A percentile compares a stretch with the other conserved stretches of the same genome.
phyloP scores from a whole-genome alignment of 30 jellyfish, hydroid and myxozoan genomes.

The Aurelia coerulea region DNA sequence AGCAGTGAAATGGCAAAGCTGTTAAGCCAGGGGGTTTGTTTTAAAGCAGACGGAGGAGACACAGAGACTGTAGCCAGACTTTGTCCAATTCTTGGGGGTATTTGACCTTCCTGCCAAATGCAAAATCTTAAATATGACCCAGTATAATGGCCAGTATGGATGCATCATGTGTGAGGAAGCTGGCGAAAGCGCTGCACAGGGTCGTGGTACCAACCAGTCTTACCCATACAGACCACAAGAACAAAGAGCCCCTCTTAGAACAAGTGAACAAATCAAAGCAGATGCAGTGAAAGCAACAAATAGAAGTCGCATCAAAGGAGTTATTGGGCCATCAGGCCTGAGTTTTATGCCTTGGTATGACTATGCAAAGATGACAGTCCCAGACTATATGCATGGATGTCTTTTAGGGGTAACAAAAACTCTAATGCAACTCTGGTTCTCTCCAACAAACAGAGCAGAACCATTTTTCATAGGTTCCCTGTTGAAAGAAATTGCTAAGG shows the following conservation, averaged over 20 bases:
- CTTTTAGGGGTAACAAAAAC: neutral
- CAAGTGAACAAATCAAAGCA: neutral
- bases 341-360: neutral
- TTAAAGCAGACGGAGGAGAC: too few species aligned
- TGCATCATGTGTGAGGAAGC: too few species aligned
- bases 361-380: neutral
- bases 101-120: conserved; percentile 16
- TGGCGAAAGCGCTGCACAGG: neutral
- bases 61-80: too few species aligned
- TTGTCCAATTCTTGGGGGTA: neutral
- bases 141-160: neutral
- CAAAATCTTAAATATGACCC: neutral
- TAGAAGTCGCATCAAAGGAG: neutral
- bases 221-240: neutral
- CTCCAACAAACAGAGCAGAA: neutral
- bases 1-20: neutral
- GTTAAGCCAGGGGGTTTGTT: neutral
- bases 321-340: neutral
- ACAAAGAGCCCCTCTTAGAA: neutral
- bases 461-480: neutral
- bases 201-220: neutral
- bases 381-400: neutral
- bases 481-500: too few species aligned
- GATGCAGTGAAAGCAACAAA: neutral
- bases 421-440: neutral